A percentile compares a stretch with the other conserved stretches of the same genome.
Evolutionary conservation across 2,888 invertebrate genomes (phyloP).

Genomic region (Sussaba pulchella): DNA sequence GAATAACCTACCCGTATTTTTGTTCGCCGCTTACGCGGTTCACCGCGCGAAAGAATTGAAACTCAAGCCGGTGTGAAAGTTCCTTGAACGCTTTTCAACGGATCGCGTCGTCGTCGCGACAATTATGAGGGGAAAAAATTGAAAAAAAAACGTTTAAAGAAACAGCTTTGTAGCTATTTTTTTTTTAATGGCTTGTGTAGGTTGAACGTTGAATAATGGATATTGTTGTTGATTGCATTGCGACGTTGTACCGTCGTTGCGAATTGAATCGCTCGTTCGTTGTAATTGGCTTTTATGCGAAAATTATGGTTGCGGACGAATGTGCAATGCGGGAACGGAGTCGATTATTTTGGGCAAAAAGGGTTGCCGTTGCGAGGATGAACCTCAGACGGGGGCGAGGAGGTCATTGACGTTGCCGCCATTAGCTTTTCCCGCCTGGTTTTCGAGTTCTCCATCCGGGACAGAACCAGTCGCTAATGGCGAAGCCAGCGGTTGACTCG

Average conservation of each 20-base stretch:
- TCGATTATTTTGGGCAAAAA: not conserved
- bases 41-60: conserved; percentile 11
- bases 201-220: not conserved
- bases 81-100: not conserved
- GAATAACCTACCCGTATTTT: no score
- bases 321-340: not conserved
- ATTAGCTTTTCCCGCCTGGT: not conserved
- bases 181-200: not conserved
- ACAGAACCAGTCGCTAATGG: conserved; percentile 20
- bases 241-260: not conserved
- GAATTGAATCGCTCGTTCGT: not conserved
- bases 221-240: not conserved
- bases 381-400: not conserved
- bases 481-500: not conserved
- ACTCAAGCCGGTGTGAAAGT: conserved; percentile 19
- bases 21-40: not conserved
- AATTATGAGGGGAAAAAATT: not conserved
- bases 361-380: not conserved
- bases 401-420: conserved; percentile 21
- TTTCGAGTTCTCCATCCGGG: conserved; percentile 1
- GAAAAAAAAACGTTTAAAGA: not conserved
- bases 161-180: not conserved
- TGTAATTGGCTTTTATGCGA: not conserved
- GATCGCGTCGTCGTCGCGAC: not conserved
- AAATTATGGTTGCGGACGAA: not conserved